phyloP scores from a whole-genome alignment of 1,140 invertebrate species.

The Yoshiicerus persimilis region DNA sequence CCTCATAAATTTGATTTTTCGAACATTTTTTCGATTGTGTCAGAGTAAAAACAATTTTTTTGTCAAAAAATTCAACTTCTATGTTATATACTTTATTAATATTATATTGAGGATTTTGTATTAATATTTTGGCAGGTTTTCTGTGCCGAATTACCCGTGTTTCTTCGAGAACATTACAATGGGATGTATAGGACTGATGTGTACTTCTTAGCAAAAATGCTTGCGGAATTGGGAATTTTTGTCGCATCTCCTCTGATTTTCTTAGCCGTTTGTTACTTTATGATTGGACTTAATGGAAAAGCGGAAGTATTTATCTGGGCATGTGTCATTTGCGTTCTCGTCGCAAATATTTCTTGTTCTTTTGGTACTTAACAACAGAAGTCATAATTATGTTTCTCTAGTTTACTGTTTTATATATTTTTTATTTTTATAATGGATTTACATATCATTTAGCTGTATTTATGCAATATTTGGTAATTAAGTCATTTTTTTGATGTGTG shows the following conservation, averaged over 20 bases:
- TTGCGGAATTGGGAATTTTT: conserved; percentile 78
- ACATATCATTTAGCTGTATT: too few species aligned
- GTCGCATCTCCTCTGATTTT: conserved; percentile 77
- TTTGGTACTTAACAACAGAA: conserved; percentile 68
- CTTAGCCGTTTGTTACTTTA: conserved; percentile 79
- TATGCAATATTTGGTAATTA: too few species aligned
- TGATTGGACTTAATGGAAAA: conserved; percentile 77
- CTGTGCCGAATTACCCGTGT: conserved; percentile 85
- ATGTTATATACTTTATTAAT: neutral
- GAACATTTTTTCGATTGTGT: too few species aligned
- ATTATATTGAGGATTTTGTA: neutral
- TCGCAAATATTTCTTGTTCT: conserved; percentile 86
- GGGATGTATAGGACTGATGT: conserved; percentile 90
- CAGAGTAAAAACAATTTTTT: too few species aligned
- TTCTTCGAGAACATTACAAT: conserved; percentile 85
- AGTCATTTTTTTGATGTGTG: too few species aligned
- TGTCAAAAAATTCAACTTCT: too few species aligned
- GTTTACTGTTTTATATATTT: conserved; percentile 51
- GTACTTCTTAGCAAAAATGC: conserved; percentile 88
- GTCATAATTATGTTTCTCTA: conserved; percentile 47
- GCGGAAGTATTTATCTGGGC: conserved; percentile 72
- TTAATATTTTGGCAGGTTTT: conserved; percentile 71
- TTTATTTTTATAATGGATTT: too few species aligned
- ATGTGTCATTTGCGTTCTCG: conserved; percentile 71
- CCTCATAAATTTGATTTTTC: too few species aligned